phyloP scores from a whole-genome alignment of 2,888 invertebrate species.

The Serrognathus titanus region DNA sequence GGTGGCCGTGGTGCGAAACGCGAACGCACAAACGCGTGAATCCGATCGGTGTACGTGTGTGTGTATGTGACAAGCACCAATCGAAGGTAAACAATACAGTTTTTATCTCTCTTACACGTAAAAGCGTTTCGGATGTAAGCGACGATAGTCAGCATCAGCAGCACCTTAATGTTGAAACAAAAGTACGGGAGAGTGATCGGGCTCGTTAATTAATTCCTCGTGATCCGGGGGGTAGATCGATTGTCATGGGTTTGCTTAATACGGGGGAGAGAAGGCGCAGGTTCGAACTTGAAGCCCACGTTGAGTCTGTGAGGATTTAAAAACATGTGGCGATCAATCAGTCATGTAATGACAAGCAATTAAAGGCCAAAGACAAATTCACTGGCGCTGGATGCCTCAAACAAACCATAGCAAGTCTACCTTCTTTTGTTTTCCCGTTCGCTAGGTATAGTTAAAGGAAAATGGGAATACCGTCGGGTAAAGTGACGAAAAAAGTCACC shows the following conservation, averaged over 20 bases:
- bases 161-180: neutral
- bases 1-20: constrained; percentile 2
- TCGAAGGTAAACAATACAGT: constrained; percentile 47
- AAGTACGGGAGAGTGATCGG: neutral
- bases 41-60: constrained; percentile 12
- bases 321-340: too few relatives aligned
- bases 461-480: constrained; percentile 20
- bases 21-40: too few relatives aligned
- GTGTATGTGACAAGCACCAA: constrained; percentile 33
- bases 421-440: neutral
- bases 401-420: constrained; percentile 8
- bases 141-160: neutral
- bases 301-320: too few relatives aligned
- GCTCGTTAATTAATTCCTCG: neutral
- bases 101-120: constrained; percentile 35
- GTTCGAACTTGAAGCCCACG: constrained; percentile 22
- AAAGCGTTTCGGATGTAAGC: constrained; percentile 5
- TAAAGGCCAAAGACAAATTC: neutral
- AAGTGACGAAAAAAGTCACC: constrained; percentile 21
- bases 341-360: too few relatives aligned
- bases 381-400: neutral
- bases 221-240: constrained; percentile 35
- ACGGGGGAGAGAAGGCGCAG: constrained; percentile 38
- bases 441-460: constrained; percentile 3
- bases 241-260: constrained; percentile 31